These are phyloP conservation scores for Zaprionus lineosus DNA, from an alignment of 2,888 invertebrate genomes.

Conservation along the genomic window DNA sequence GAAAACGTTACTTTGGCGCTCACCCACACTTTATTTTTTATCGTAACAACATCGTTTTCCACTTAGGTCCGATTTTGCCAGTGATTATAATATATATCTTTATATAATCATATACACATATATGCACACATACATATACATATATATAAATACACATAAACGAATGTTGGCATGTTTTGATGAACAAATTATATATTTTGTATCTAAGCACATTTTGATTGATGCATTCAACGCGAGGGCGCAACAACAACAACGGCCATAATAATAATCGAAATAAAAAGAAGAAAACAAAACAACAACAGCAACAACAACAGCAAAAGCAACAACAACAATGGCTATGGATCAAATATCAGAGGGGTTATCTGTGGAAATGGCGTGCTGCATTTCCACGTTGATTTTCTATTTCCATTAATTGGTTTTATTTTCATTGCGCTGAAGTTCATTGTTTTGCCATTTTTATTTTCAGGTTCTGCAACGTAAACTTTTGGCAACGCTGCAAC, in stretches of 20 bases:
- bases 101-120: background rate
- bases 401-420: conserved; percentile 44
- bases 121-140: background rate
- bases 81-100: too few species aligned
- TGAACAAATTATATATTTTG: background rate
- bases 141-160: background rate
- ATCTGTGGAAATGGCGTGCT: conserved; percentile 33
- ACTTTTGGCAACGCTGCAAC: conserved; percentile 36
- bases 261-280: conserved; percentile 18
- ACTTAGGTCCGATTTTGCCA: too few species aligned
- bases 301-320: background rate
- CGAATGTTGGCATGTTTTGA: too few species aligned
- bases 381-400: conserved; percentile 22
- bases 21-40: too few species aligned
- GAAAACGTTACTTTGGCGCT: too few species aligned
- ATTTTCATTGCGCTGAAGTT: conserved; percentile 5
- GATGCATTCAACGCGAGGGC: conserved; percentile 33
- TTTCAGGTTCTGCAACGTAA: conserved; percentile 31
- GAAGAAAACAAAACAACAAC: background rate
- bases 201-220: conserved; percentile 38
- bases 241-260: too few species aligned
- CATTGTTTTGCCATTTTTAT: conserved; percentile 18
- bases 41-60: conserved; percentile 66
- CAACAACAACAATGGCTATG: background rate
- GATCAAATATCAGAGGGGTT: conserved; percentile 6